Percentiles rank a stretch among this genome's conserved stretches.
Evolutionary conservation across 2,113 vertebrate species (phyloP).

Genomic region (Charina bottae): DNA sequence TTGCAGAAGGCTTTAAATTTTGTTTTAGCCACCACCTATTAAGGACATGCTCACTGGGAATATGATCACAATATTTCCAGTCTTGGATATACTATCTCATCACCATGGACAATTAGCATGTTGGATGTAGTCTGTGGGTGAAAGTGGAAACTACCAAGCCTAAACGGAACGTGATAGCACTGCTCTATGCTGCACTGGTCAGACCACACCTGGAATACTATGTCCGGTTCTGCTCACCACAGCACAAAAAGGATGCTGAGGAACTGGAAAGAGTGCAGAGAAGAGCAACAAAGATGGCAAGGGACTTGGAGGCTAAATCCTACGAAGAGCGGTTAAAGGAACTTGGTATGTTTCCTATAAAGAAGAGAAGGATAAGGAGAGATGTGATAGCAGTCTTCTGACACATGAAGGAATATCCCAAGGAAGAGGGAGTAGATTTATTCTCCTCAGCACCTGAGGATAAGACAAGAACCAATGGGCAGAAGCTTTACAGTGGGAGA

Average conservation of each 20-base stretch:
- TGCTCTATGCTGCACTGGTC: not conserved
- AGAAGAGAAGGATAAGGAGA: no score
- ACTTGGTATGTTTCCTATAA: no score
- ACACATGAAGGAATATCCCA: no score
- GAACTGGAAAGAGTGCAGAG: not conserved
- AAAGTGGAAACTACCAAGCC: not conserved
- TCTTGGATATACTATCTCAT: not conserved
- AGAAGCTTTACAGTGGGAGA: no score
- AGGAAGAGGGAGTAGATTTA: no score
- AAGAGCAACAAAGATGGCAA: not conserved
- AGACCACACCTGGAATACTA: not conserved
- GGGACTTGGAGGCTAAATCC: not conserved
- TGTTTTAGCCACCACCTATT: not conserved
- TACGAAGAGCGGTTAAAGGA: not conserved
- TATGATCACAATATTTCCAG: not conserved
- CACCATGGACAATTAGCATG: not conserved
- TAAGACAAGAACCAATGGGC: no score
- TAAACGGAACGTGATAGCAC: not conserved
- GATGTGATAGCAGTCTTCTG: no score
- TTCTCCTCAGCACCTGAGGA: no score
- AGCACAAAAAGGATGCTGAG: not conserved
- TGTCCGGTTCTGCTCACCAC: not conserved
- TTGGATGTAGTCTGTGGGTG: not conserved
- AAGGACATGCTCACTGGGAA: not conserved
- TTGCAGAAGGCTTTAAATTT: not conserved